Percentiles rank a stretch among this genome's conserved stretches.
Conservation (phyloP, 2,797 vertebrate species). For the Hemitrygon akajei region DNA sequence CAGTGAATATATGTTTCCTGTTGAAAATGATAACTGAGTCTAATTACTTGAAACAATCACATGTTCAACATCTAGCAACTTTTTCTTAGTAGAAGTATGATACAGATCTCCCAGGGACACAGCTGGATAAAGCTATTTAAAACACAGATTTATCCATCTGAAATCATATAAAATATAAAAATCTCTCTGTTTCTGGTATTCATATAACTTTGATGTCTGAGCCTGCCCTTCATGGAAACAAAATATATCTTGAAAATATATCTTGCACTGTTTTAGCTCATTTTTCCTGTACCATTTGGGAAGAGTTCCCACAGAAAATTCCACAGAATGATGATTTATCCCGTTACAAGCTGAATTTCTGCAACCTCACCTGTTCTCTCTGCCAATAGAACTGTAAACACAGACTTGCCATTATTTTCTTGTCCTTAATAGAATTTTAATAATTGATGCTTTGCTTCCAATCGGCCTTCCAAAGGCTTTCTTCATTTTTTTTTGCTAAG, state of each 20-base stretch:
- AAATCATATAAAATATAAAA: background rate
- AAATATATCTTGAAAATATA: background rate
- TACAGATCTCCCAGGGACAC: background rate
- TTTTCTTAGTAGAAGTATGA: background rate
- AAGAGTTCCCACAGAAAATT: background rate
- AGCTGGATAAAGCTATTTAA: background rate
- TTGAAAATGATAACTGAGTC: background rate
- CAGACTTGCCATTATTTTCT: constrained; percentile 7
- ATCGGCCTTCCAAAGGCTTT: background rate
- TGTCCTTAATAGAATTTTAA: constrained; percentile 34
- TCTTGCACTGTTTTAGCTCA: background rate
- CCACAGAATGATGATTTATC: background rate
- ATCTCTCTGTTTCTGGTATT: background rate
- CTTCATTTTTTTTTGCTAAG: constrained; percentile 1
- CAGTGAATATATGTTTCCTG: background rate
- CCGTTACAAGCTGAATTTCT: background rate
- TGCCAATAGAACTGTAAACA: constrained; percentile 2
- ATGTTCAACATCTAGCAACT: background rate
- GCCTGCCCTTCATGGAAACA: background rate
- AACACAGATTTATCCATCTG: background rate
- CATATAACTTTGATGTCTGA: background rate
- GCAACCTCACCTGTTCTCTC: background rate
- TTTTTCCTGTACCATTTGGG: background rate
- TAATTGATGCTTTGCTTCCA: constrained; percentile 23
- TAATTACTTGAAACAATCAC: background rate